Conservation (phyloP, 2,113 vertebrate species). For the Otocyon megalotis region DNA sequence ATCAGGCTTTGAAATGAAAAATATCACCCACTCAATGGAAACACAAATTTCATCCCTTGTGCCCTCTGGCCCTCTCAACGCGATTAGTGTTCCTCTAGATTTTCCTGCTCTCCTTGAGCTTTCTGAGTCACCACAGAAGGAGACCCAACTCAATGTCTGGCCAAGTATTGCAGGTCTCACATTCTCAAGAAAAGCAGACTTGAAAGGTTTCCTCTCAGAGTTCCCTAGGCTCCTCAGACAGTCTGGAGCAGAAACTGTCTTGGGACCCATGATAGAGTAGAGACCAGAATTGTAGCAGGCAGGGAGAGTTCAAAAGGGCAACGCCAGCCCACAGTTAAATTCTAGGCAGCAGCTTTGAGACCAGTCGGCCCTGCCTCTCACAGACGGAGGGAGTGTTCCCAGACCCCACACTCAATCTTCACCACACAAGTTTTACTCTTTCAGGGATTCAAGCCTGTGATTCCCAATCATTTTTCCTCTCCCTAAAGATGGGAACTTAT, state of each 20-base stretch:
- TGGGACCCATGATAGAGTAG: constrained; percentile 67
- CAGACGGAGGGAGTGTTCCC: background rate
- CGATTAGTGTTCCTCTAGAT: constrained; percentile 35
- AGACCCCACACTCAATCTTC: background rate
- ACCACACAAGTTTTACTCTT: background rate
- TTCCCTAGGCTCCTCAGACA: constrained; percentile 65
- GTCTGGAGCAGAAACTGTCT: constrained; percentile 70
- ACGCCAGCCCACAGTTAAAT: constrained; percentile 39
- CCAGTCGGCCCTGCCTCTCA: background rate
- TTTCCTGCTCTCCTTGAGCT: constrained; percentile 59
- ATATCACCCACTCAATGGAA: constrained; percentile 66
- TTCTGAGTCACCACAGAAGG: constrained; percentile 72
- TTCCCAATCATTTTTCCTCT: background rate
- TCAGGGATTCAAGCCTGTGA: constrained; percentile 10
- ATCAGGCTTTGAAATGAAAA: constrained; percentile 74
- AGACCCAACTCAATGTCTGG: constrained; percentile 56
- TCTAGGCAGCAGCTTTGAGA: constrained; percentile 30
- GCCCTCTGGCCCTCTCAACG: background rate
- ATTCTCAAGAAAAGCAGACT: constrained; percentile 74
- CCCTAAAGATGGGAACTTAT: constrained; percentile 19
- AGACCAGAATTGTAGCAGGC: constrained; percentile 57
- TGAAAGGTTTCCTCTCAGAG: constrained; percentile 80
- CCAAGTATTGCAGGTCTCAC: constrained; percentile 72
- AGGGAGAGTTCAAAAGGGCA: constrained; percentile 68
- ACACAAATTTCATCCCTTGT: constrained; percentile 59